A percentile compares a stretch with the other conserved stretches of the same genome.
These are phyloP conservation scores for Cinclus mexicanus DNA, from an alignment of 2,113 vertebrate species.

Conservation along the genomic window DNA sequence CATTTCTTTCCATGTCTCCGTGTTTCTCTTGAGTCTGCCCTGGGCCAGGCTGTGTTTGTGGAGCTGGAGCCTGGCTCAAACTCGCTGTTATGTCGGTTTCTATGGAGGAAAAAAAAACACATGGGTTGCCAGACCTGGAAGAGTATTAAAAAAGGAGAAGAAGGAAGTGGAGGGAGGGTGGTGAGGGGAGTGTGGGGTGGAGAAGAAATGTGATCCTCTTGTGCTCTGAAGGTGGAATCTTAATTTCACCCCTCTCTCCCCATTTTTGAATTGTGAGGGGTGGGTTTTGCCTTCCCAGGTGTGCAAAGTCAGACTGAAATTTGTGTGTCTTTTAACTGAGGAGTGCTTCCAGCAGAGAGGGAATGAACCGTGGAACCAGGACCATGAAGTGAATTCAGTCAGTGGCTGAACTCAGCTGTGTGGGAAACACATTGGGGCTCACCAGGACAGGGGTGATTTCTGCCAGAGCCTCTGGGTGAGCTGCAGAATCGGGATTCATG, in stretches of 20 bases:
- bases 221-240: conserved; percentile 76
- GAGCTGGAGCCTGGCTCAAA: conserved; percentile 85
- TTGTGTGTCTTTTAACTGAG: not conserved
- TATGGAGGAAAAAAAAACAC: conserved; percentile 93
- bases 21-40: conserved; percentile 55
- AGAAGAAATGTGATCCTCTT: conserved; percentile 74
- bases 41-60: conserved; percentile 78
- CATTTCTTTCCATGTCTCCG: conserved; percentile 25
- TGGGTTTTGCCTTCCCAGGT: conserved; percentile 48
- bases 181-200: conserved; percentile 23
- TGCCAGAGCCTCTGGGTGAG: not conserved
- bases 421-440: not conserved
- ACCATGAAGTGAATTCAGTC: not conserved
- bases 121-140: conserved; percentile 75
- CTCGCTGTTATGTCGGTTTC: conserved; percentile 92
- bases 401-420: not conserved
- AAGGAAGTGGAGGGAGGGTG: not conserved
- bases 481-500: not conserved
- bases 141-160: conserved; percentile 71
- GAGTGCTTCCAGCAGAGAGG: not conserved
- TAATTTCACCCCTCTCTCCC: conserved; percentile 26
- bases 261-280: conserved; percentile 25
- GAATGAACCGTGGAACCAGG: not conserved
- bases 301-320: not conserved
- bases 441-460: not conserved